Evolutionary conservation across 2,888 invertebrate species (phyloP), one percentile per base, ranked within the genome.

Genomic region (Apotomis betuletana): DNA sequence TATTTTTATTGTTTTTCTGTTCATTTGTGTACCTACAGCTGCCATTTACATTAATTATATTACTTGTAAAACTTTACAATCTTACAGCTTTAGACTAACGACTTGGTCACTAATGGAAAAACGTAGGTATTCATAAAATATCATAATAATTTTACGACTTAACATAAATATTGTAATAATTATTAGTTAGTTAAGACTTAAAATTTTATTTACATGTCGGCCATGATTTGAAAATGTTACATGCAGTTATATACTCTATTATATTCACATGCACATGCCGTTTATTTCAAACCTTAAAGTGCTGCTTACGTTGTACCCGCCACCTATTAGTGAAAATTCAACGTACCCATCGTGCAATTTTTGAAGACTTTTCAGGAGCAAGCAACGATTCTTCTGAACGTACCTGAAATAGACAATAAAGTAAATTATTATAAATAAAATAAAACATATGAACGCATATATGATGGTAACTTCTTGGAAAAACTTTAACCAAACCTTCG

Each of bases 341-440:
- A 92, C 92, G 82, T 92, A 93, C 93, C 93, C 92, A 92, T 90
- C 92, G 87, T 82, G 90, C 80, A 80, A 78, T 85, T 81, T 91
- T 92, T 74, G 88, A 77, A 13, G 87, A 68, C 74, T 90, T 90
- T 84, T 90, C 91, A 78, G 90, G 88, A 12, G 87, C 83, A 79
- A 89, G 89, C 81, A 92, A 90, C 75, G 91, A 92, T 80, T 93
- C 93, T 79, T 93, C 92, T 76, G 93, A 93, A 92, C 92, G 93
- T 92, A 93, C 93, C 93, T 93, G 86, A 41, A 87, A 88, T 51
- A 80, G 75, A 63, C 36, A 67, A 64, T 69, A n/a, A 44, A 46
- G 68, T 52, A 52, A 60, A 64, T 41, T 73, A 65, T 49, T 70
- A 51, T 58, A 63, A 57, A 59, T 68, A 3, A 44, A 5, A 52